phyloP scores from a whole-genome alignment of 2,113 vertebrate species.

The Myocastor coypus region DNA sequence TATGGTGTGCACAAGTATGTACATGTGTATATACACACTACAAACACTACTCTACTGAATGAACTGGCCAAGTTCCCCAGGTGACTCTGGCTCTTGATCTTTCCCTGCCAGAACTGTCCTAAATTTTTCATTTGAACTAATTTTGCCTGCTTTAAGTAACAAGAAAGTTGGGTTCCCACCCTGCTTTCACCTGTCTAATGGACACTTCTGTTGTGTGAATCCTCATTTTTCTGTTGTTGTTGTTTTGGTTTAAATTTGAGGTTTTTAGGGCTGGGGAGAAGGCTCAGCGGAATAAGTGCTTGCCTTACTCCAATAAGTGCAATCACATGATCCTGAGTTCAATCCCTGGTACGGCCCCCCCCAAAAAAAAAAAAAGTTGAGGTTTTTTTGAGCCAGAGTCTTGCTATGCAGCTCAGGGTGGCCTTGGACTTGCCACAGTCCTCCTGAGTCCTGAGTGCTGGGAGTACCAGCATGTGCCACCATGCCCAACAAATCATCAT shows the following conservation, averaged over 20 bases:
- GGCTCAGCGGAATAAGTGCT: too few species aligned
- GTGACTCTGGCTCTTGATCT: not conserved
- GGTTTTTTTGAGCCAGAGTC: not conserved
- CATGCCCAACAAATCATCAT: not conserved
- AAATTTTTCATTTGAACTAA: conserved; percentile 30
- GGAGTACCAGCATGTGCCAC: not conserved
- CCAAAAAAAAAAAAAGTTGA: too few species aligned
- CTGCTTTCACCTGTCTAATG: not conserved
- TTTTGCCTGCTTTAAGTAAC: conserved; percentile 8
- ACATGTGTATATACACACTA: not conserved
- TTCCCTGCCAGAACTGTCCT: not conserved
- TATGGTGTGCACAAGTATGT: too few species aligned
- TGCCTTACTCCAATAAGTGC: too few species aligned
- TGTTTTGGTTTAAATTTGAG: not conserved
- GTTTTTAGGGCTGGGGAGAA: too few species aligned
- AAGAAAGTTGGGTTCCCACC: not conserved
- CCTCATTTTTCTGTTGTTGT: not conserved
- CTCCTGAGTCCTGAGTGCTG: not conserved
- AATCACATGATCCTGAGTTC: too few species aligned
- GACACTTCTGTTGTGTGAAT: not conserved
- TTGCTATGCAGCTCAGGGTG: not conserved
- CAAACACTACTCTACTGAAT: not conserved
- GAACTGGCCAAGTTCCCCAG: not conserved
- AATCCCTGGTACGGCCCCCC: too few species aligned
- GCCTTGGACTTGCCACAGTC: not conserved